Base-by-base conservation (phyloP, 2,113 vertebrate species). In the Theropithecus gelada region DNA sequence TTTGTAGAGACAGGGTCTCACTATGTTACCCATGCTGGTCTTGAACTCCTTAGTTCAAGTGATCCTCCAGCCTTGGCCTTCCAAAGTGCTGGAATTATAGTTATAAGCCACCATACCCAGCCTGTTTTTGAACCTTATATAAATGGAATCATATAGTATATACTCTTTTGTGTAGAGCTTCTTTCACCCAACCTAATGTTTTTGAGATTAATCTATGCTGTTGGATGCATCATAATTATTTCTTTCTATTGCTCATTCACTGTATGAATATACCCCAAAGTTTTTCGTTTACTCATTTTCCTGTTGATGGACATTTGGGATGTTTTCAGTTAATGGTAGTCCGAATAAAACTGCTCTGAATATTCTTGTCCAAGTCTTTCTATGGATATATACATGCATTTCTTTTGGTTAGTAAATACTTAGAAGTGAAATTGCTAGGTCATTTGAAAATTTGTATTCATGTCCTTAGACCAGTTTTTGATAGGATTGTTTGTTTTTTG, bases 271-370 rank as follows among this genome's bases (percentile, higher is more conserved):
- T 93, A 70, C 30, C 43, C 48, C 35, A 27, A 76, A 79, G 12
- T 40, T 83, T 90, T 78, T 78, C 76, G 20, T 38, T 48, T 66
- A 30, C 75, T 78, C 22, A 87, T 88, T 91, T 95, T 90, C 59
- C n/a, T 70, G 7, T 88, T 93, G 61, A 83, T 73, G 9, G 66
- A 83, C 81, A 93, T 94, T 68, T 92, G 59, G 25, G 7, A 76
- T 88, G 73, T 84, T 91, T 95, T 93, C 83, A 88, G 23, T 83
- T 72, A 90, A 57, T n/a, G 38, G 23, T 84, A 85, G 22, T 93
- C 22, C 81, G 57, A 95, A 88, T 70, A 76, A 97, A 95, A n/a
- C 50, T 88, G 23, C 43, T 85, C 11, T 88, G 72, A 91, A 70
- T 5, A 48, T 79, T 78, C 30, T 89, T 80, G 7, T 52, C n/a